Base-by-base conservation (phyloP, 2,113 vertebrate genomes). In the Henicopernis longicauda region DNA sequence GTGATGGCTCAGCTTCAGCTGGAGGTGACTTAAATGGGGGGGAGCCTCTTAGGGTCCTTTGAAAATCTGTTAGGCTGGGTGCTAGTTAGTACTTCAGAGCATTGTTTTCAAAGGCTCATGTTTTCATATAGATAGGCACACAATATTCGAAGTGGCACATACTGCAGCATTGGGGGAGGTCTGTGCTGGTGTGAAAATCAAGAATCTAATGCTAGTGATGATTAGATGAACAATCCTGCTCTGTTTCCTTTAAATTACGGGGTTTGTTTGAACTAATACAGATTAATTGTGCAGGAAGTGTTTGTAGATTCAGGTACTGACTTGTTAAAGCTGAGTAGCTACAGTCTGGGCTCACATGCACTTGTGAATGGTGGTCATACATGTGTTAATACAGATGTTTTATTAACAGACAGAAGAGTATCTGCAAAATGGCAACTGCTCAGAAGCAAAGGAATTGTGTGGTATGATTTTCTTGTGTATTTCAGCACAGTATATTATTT, bases 401-500 rank as follows among this genome's bases (percentile, higher is more conserved):
- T n/a, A 4, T 71, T 84, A 21, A 38, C 79, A 92, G 96, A n/a
- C 27, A 40, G 81, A 32, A 82, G 84, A 86, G 14, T n/a, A 44
- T 12, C 52, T 34, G 50, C 63, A 81, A 34, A 31, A 98, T 98
- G 98, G 98, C 98, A 54, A 98, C 98, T 17, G 97, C 98, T 42
- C 98, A 98, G 93, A 95, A 97, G 92, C 97, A 97, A 57, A 97
- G 85, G 92, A 97, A 31, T 42, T 82, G 78, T 10, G 50, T 92
- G 98, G 98, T 98, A 98, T 1, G 93, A 42, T 76, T 92, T 71
- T 36, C 22, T 15, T 67, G 9, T 59, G 19, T 82, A 5, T 83
- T 87, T 65, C 32, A 38, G 21, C 34, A 9, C 15, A 21, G 2
- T 3, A 0, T 32, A 0, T 25, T 66, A 10, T 3, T 69, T 16